A percentile compares a stretch with the other conserved stretches of the same genome.
These are phyloP conservation scores for Mohoua ochrocephala DNA, from an alignment of 2,113 vertebrate genomes.

Conservation along the genomic window DNA sequence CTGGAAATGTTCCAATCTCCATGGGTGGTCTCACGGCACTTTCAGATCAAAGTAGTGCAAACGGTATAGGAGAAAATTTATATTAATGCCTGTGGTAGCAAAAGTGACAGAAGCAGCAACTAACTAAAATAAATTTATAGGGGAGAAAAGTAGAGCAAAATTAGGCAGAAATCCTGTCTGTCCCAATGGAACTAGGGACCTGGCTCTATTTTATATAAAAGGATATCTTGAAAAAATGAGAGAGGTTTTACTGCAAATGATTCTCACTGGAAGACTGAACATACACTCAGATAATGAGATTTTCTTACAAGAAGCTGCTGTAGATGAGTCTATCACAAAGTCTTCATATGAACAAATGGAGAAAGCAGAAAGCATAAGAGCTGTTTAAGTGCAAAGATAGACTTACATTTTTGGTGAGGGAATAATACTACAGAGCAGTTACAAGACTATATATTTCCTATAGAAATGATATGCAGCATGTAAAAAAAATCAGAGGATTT, in stretches of 20 bases:
- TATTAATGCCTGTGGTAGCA: neutral
- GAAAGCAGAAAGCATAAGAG: neutral
- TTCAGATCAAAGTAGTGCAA: neutral
- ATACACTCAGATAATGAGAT: constrained; percentile 5
- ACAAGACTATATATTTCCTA: neutral
- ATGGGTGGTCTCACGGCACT: neutral
- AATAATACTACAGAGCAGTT: neutral
- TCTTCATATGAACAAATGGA: neutral
- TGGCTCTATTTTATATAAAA: neutral
- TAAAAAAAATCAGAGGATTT: neutral
- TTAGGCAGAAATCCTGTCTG: neutral
- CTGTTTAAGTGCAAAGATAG: neutral
- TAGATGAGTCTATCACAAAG: neutral
- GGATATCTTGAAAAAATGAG: neutral
- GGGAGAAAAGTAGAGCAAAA: neutral
- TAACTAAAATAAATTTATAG: neutral
- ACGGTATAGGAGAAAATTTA: neutral
- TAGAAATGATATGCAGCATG: rapidly evolving
- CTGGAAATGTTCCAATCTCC: neutral
- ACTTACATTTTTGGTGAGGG: neutral
- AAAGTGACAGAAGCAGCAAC: neutral
- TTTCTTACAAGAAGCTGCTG: neutral
- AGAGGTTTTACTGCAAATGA: neutral
- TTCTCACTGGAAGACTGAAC: neutral
- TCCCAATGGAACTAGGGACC: neutral